Percentiles rank a stretch among this genome's conserved stretches.
Conservation (phyloP, 2,888 invertebrate genomes). For the Eucriotettix oculatus region DNA sequence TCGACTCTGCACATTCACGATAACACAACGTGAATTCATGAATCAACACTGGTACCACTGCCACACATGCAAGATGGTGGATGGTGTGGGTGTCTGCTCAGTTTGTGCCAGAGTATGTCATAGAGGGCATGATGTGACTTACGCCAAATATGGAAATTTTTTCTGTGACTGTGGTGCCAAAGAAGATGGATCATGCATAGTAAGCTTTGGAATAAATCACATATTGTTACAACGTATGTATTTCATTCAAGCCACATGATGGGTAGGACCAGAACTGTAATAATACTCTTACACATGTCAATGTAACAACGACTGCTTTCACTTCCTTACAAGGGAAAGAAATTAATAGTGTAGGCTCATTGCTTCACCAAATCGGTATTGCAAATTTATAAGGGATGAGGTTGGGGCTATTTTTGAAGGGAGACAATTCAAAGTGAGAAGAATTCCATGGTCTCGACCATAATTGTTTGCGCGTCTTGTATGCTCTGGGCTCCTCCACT, state of each 20-base stretch:
- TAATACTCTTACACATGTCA: background rate
- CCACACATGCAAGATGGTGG: slow-evolving; percentile 96
- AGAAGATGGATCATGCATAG: slow-evolving; percentile 65
- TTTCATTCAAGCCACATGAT: too few relatives aligned
- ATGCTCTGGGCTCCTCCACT: too few relatives aligned
- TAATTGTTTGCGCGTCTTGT: too few relatives aligned
- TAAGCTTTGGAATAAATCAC: slow-evolving; percentile 8
- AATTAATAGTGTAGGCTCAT: too few relatives aligned
- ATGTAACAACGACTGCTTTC: background rate
- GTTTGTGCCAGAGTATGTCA: slow-evolving; percentile 96
- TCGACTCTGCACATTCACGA: slow-evolving; percentile 90
- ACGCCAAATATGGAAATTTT: slow-evolving; percentile 96
- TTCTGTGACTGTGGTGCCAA: slow-evolving; percentile 99
- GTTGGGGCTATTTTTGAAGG: too few relatives aligned
- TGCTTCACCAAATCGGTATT: too few relatives aligned
- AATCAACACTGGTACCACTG: slow-evolving; percentile 99
- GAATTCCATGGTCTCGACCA: too few relatives aligned
- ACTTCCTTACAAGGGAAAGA: too few relatives aligned
- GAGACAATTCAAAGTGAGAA: too few relatives aligned
- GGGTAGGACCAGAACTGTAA: background rate
- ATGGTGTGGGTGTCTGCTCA: slow-evolving; percentile 94
- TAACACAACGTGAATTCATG: slow-evolving; percentile 95
- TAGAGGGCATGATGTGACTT: slow-evolving; percentile 88
- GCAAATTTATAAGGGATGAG: too few relatives aligned
- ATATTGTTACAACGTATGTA: too few relatives aligned